Evolutionary conservation across 2,797 vertebrate species (phyloP).

Genomic region (Buphagus erythrorhynchus): DNA sequence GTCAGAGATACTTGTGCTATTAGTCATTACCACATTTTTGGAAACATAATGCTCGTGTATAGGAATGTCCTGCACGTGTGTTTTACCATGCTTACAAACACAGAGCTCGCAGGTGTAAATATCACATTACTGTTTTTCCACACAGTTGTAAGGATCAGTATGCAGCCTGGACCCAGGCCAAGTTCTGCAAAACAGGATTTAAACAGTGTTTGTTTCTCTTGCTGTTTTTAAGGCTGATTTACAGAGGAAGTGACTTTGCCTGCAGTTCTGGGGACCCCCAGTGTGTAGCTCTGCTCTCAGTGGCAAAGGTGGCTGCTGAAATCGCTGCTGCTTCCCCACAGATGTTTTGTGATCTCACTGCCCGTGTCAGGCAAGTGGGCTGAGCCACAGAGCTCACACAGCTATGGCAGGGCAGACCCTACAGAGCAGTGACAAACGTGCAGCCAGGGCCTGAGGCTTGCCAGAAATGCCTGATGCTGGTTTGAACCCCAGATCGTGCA

Average conservation of each 20-base stretch:
- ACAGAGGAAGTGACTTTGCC: neutral
- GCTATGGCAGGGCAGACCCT: neutral
- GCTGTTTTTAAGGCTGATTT: neutral
- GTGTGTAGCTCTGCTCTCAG: neutral
- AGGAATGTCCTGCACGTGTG: neutral
- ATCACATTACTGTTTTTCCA: neutral
- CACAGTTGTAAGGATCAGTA: neutral
- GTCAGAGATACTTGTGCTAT: neutral
- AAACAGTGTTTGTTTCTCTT: neutral
- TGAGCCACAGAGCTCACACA: neutral
- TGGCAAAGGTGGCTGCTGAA: neutral
- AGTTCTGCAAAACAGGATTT: neutral
- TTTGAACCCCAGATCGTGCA: neutral
- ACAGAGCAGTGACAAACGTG: neutral
- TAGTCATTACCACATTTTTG: neutral
- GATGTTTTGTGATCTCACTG: neutral
- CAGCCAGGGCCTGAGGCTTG: neutral
- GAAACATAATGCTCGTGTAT: fast-evolving
- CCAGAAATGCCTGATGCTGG: neutral
- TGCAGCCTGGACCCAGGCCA: neutral
- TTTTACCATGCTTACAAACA: neutral
- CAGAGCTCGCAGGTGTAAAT: neutral
- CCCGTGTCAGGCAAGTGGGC: fast-evolving
- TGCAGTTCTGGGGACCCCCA: neutral
- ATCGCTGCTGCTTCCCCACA: neutral